phyloP scores from a whole-genome alignment of 2,888 invertebrate genomes.

The Pimpla rufipes region DNA sequence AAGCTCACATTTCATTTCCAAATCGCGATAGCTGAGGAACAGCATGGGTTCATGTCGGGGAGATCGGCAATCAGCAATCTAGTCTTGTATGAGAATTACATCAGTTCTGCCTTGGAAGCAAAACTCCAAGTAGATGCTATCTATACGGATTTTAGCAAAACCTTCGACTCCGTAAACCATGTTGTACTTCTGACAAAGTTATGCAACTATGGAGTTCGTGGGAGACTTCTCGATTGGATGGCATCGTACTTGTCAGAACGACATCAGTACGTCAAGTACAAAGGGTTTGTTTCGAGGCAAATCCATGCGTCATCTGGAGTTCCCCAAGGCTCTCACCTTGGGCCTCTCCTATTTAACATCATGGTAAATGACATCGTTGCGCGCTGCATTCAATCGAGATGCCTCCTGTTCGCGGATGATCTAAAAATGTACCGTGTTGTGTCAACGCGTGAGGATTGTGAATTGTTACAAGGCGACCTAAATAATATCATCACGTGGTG shows the following conservation, averaged over 20 bases:
- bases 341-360: constrained; percentile 4
- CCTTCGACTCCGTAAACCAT: constrained; percentile 5
- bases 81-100: not conserved
- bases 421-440: not conserved
- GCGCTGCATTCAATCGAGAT: not conserved
- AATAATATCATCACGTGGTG: not conserved
- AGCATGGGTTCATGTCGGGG: constrained; percentile 2
- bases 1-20: not conserved
- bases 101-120: not conserved
- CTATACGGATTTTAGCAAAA: constrained; percentile 22
- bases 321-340: constrained; percentile 13
- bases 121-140: not conserved
- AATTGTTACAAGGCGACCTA: not conserved
- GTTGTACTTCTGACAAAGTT: not conserved
- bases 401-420: constrained; percentile 5
- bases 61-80: not conserved
- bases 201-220: not conserved
- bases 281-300: not conserved
- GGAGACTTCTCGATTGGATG: not conserved
- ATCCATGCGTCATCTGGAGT: not conserved
- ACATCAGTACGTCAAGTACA: not conserved
- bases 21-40: not conserved
- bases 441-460: not conserved
- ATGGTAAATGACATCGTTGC: not conserved
- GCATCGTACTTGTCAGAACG: not conserved